phyloP scores from a whole-genome alignment of 2,797 vertebrate genomes.

The Borostomias antarcticus region DNA sequence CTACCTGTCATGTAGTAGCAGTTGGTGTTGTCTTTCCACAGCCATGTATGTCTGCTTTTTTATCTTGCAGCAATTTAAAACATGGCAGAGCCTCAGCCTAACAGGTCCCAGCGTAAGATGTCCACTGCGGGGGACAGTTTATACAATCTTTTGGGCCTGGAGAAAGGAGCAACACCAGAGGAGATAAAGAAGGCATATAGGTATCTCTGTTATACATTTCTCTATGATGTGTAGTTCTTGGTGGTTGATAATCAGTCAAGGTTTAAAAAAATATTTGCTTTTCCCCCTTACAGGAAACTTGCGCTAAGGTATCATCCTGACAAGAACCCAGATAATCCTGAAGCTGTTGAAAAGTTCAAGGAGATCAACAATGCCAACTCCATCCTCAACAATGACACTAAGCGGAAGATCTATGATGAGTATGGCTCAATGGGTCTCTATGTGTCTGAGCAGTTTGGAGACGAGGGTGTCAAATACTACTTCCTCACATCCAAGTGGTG shows the following conservation, averaged over 20 bases:
- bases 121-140: slow-evolving; percentile 84
- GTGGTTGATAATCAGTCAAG: background rate
- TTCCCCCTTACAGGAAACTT: slow-evolving; percentile 75
- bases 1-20: background rate
- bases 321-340: slow-evolving; percentile 91
- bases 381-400: slow-evolving; percentile 85
- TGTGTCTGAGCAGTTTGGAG: slow-evolving; percentile 88
- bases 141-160: slow-evolving; percentile 83
- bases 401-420: slow-evolving; percentile 84
- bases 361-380: slow-evolving; percentile 94
- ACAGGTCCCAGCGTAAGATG: slow-evolving; percentile 76
- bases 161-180: slow-evolving; percentile 84
- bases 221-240: background rate
- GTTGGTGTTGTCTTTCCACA: background rate
- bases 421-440: slow-evolving; percentile 94
- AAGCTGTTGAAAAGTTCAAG: slow-evolving; percentile 91
- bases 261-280: background rate
- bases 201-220: too few relatives aligned
- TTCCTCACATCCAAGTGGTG: slow-evolving; percentile 90
- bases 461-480: slow-evolving; percentile 87
- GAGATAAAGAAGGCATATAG: slow-evolving; percentile 91
- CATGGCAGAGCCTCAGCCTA: slow-evolving; percentile 82
- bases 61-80: slow-evolving; percentile 33
- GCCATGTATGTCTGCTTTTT: slow-evolving; percentile 2
- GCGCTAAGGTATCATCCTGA: slow-evolving; percentile 92